Evolutionary conservation across 2,797 vertebrate genomes (phyloP), one percentile per base, ranked within the genome.

Genomic region (Eleutherodactylus coqui): DNA sequence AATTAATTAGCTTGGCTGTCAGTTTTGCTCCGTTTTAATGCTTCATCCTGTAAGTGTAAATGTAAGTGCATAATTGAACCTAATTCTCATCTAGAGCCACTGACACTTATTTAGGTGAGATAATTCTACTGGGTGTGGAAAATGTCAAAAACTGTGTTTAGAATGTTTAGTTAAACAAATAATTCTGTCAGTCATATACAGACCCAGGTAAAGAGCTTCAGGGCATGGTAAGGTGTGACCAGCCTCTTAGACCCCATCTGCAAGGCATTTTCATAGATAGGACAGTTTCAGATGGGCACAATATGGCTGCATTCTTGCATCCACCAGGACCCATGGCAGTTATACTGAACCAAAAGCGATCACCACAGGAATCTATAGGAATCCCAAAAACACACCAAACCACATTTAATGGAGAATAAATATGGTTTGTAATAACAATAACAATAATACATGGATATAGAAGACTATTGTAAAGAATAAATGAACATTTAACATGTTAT

Each of bases 1-100:
- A 72, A 83, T 85, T 83, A 83, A 87, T 87, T 77, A 87, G 38
- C 47, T 53, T 72, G 62, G 36, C 73, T 87, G 62, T 72, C 80
- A 87, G 38, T 79, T 83, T 29, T 38, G 29, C 73, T 87, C 27
- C 85, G 38, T 83, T 38, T 72, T 78, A 87, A 78, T 79, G 75
- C 81, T 79, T 82, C 47, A 67, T 69, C 67, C 55, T 67, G 60
- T 86, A 53, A 82, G 78, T 34, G 43, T 16, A 27, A 86, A 58
- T 51, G 43, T 64, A 86, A 82, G 79, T 53, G 60, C 62, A 83
- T 83, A 87, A 87, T 87, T 83, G 62, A 79, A 78, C 49, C 62
- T 58, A 83, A 86, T 83, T 78, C 45, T 82, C 80, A 11, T 79
- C 32, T 87, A 67, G 60, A 77, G 72, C 60, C 58, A 70, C 43